Evolutionary conservation across 2,797 vertebrate genomes (phyloP), one percentile per base, ranked within the genome.

Genomic region (Galaxias olidus): DNA sequence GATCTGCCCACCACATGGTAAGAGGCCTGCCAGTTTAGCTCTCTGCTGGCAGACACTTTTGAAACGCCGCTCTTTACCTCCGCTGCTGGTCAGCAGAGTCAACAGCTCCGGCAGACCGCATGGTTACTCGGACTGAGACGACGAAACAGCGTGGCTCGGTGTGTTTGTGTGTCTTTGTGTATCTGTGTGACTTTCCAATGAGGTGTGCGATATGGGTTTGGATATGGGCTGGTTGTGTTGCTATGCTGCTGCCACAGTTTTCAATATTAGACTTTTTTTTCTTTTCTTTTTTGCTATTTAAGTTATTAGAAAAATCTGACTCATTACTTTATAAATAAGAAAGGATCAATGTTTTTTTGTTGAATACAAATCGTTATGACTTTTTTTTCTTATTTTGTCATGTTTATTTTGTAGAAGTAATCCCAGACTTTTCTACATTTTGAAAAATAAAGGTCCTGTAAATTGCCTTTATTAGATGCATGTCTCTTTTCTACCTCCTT

Each of bases 21-120:
- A 59, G 82, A 65, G 76, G 67, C 74, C 78, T 86, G 82, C 87
- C 89, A 2, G 30, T 30, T 30, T 30, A 90, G 46, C 78, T 84
- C 77, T 77, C 1, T 10, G 81, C 84, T 86, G 87, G 84, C 85
- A 84, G 79, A 53, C 61, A 10, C 70, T 2, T 82, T 77, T 76
- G 68, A 80, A 84, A 78, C 71, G 6, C 2, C 75, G 70, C 58
- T 76, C 77, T 85, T 79, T 77, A 84, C 82, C 76, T 81, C 85
- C 55, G 65, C 82, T 74, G 83, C 13, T 30, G 86, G 85, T 88
- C 88, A 85, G 68, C 80, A 88, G 78, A 76, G 81, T 88, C 87
- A 89, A 87, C 86, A 86, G 66, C 71, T 45, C 68, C 44, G 8
- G 73, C 67, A 66, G 83, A 79, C 81, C 85, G 75, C 84, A 87